Evolutionary conservation across 2,888 invertebrate genomes (phyloP), one percentile per base, ranked within the genome.

Genomic region (Perizoma flavofasciatum): DNA sequence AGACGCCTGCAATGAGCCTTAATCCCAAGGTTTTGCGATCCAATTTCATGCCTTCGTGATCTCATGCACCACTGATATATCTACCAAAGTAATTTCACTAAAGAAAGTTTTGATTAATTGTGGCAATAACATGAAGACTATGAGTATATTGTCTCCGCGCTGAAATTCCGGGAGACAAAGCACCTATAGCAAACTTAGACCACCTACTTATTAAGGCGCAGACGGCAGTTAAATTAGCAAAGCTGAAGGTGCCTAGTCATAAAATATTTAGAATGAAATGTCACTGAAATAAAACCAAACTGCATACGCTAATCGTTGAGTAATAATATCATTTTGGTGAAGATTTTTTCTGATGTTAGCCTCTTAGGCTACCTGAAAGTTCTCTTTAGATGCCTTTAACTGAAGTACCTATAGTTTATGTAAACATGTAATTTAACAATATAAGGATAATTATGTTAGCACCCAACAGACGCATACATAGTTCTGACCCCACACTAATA

Each of bases 91-190:
- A 90, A 90, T 92, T 89, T 89, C 87, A 88, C 87, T 89, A 87
- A 83, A 83, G 87, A 85, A 90, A 91, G 81, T 92, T 92, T 88
- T 91, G 92, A 92, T 92, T 91, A 91, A 92, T 91, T 89, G 86
- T 80, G 78, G 86, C 83, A 89, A 90, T 92, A 88, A 86, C 82
- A 84, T 80, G 85, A 82, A 82, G 81, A 81, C 81, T 82, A 73
- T 61, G 56, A 63, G 69, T 66, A 86, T 77, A 82, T 83, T 82
- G 83, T 84, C 39, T 35, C 81, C 59, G 50, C 51, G 66, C 55
- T 68, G 63, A 72, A 73, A 72, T 72, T 71, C 70, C 62, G 49
- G 37, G 59, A 75, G 68, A 73, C 69, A 70, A 69, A 71, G 70
- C 71, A 63, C 70, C 63, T 68, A 67, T 67, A 48, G 45, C 62